A percentile compares a stretch with the other conserved stretches of the same genome.
These are phyloP conservation scores for Sebastes kiyomatsui DNA, from an alignment of 2,797 vertebrate species.

Conservation along the genomic window DNA sequence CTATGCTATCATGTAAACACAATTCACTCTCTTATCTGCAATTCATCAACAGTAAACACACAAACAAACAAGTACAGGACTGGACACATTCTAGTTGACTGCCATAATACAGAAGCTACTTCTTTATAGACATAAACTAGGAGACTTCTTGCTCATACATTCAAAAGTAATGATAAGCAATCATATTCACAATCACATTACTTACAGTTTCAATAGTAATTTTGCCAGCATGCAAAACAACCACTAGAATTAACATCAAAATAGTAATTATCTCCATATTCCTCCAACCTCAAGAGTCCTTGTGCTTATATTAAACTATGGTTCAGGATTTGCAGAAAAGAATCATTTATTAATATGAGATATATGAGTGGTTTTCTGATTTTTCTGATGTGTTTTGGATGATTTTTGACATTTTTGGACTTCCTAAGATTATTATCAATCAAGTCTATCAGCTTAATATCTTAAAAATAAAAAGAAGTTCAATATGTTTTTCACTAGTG, in stretches of 20 bases:
- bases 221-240: not conserved
- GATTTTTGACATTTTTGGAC: not conserved
- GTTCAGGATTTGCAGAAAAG: not conserved
- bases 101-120: not conserved
- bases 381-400: not conserved
- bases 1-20: conserved; percentile 63
- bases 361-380: not conserved
- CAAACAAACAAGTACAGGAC: conserved; percentile 58
- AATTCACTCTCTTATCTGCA: conserved; percentile 58
- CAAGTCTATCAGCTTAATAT: not conserved
- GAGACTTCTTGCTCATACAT: not conserved
- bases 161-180: not conserved
- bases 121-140: not conserved
- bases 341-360: not conserved
- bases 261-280: not conserved
- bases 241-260: not conserved
- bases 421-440: not conserved
- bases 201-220: not conserved
- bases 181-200: not conserved
- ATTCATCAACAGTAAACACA: conserved; percentile 59
- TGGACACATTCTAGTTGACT: conserved; percentile 24
- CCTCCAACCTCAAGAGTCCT: not conserved
- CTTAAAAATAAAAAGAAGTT: not conserved
- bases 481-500: not conserved
- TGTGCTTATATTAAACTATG: not conserved